A percentile compares a stretch with the other conserved stretches of the same genome.
These are phyloP conservation scores for Erpetoichthys calabaricus DNA, from an alignment of 2,797 vertebrate genomes.

Conservation along the genomic window DNA sequence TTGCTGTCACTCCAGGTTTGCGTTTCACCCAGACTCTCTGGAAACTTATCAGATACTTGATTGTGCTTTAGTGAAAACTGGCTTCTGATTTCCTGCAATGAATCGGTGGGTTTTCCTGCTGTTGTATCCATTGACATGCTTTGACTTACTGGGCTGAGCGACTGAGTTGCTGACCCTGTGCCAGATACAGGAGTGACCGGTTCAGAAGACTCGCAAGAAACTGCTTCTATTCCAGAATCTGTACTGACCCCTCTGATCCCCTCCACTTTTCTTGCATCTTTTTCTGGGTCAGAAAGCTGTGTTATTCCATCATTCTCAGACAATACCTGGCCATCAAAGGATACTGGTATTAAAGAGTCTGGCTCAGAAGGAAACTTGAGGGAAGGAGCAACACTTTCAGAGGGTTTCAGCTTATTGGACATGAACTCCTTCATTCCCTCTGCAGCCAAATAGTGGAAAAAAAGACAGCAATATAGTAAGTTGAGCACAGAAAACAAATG, in stretches of 20 bases:
- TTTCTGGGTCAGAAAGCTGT: conserved; percentile 11
- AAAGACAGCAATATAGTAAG: conserved; percentile 18
- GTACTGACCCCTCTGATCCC: conserved; percentile 14
- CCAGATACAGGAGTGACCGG: conserved; percentile 1
- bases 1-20: conserved; percentile 42
- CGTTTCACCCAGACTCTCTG: conserved; percentile 44
- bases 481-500: conserved; percentile 21
- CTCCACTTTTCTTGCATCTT: conserved; percentile 10
- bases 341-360: conserved; percentile 39
- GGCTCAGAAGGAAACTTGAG: conserved; percentile 51
- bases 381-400: conserved; percentile 44
- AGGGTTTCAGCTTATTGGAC: conserved; percentile 36
- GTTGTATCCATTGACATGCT: conserved; percentile 38
- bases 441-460: conserved; percentile 32
- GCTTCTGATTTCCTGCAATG: conserved; percentile 21
- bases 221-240: conserved; percentile 1
- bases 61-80: conserved; percentile 25
- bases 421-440: conserved; percentile 46
- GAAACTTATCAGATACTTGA: conserved; percentile 54
- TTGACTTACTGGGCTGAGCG: conserved; percentile 15
- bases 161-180: conserved; percentile 10
- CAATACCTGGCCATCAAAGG: conserved; percentile 27
- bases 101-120: conserved; percentile 35
- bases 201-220: conserved; percentile 4
- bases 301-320: conserved; percentile 11